Percentiles rank a stretch among this genome's conserved stretches.
Conservation (phyloP, 2,113 vertebrate genomes). For the Spizaetus ornatus region DNA sequence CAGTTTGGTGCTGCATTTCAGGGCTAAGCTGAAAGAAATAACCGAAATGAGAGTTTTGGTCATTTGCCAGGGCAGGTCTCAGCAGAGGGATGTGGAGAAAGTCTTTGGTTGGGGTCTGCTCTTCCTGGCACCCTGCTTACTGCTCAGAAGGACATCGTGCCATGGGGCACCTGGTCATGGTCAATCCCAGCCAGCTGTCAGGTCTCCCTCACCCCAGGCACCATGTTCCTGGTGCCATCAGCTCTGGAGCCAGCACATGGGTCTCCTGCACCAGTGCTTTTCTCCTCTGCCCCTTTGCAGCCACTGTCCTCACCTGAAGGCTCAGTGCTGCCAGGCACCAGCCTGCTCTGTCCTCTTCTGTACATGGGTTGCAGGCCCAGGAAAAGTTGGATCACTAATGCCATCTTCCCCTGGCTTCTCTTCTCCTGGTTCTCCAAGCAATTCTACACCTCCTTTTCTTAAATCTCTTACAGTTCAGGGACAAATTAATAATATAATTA, state of each 20-base stretch:
- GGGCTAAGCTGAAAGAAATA: background rate
- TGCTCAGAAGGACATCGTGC: background rate
- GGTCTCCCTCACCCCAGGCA: background rate
- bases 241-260: background rate
- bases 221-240: background rate
- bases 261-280: background rate
- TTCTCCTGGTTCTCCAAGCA: background rate
- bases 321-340: background rate
- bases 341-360: background rate
- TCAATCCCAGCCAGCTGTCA: too few relatives aligned
- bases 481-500: background rate
- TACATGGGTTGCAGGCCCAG: fast-evolving
- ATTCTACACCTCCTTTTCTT: background rate
- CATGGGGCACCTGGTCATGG: background rate
- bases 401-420: background rate
- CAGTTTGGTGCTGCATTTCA: background rate
- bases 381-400: background rate
- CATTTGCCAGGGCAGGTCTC: background rate
- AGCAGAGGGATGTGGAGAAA: background rate
- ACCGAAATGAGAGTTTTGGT: background rate
- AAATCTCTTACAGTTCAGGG: background rate
- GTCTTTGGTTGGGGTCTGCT: background rate
- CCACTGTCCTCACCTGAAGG: background rate
- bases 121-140: background rate
- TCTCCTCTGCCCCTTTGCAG: background rate